Evolutionary conservation across 2,797 vertebrate genomes (phyloP).

Genomic region (Loriculus beryllinus): DNA sequence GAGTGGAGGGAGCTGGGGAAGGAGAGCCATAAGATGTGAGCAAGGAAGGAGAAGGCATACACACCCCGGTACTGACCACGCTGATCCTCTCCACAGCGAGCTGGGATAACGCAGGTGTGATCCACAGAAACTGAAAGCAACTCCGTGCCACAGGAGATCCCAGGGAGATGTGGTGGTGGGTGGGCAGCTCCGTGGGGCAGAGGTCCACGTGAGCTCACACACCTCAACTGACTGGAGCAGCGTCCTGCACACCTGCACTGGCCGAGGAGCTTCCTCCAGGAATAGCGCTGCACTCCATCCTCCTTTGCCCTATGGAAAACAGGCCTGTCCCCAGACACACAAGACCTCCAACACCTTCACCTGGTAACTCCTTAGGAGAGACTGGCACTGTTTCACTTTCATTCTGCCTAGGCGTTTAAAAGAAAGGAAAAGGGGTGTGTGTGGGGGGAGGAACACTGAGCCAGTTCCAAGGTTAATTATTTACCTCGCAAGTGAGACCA

Average conservation of each 20-base stretch:
- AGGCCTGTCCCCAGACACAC: background rate
- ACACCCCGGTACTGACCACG: rapidly evolving
- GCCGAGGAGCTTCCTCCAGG: rapidly evolving
- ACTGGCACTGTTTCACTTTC: background rate
- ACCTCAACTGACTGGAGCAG: background rate
- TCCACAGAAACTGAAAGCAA: background rate
- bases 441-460: background rate
- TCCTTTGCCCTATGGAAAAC: background rate
- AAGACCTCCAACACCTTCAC: background rate
- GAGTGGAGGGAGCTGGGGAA: background rate
- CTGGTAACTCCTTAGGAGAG: background rate
- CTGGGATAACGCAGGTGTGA: background rate
- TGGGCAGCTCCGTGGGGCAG: background rate
- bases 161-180: rapidly evolving
- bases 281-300: background rate
- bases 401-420: background rate
- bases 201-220: background rate
- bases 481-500: background rate
- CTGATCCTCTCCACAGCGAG: rapidly evolving
- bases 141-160: rapidly evolving
- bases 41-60: background rate
- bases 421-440: background rate
- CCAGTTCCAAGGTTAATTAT: background rate
- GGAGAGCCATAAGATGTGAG: background rate
- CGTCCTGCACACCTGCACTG: rapidly evolving